Conservation (phyloP, 2,113 vertebrate species). For the Ploceus nigricollis region DNA sequence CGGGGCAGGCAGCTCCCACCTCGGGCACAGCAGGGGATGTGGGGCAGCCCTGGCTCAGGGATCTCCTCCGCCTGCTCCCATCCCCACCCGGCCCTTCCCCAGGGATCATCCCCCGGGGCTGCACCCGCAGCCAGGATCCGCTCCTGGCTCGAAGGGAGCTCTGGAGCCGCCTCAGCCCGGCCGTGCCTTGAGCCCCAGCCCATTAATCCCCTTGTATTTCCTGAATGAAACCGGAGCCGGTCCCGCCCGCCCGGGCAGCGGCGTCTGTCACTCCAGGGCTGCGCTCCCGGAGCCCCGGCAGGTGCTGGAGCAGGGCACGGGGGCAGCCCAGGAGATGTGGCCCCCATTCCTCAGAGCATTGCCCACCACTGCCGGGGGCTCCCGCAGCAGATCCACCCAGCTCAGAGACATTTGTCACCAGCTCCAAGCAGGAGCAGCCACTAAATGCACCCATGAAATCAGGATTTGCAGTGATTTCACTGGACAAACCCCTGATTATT, state of each 20-base stretch:
- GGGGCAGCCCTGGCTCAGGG: neutral
- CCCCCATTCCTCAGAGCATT: neutral
- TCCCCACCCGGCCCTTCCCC: neutral
- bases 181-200: neutral
- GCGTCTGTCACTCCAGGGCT: neutral
- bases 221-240: constrained; percentile 50
- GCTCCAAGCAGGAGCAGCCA: neutral
- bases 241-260: neutral
- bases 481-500: neutral
- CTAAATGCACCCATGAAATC: neutral
- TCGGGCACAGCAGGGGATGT: rapidly evolving
- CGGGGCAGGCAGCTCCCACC: neutral
- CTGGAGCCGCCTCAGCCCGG: neutral
- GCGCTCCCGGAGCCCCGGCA: neutral
- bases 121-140: rapidly evolving
- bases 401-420: neutral
- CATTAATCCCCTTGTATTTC: constrained; percentile 62
- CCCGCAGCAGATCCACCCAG: neutral
- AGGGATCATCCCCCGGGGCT: neutral
- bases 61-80: neutral
- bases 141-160: neutral
- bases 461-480: neutral
- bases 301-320: neutral
- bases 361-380: neutral
- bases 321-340: neutral